phyloP scores from a whole-genome alignment of 2,113 vertebrate genomes.

The Cebidichthys violaceus region DNA sequence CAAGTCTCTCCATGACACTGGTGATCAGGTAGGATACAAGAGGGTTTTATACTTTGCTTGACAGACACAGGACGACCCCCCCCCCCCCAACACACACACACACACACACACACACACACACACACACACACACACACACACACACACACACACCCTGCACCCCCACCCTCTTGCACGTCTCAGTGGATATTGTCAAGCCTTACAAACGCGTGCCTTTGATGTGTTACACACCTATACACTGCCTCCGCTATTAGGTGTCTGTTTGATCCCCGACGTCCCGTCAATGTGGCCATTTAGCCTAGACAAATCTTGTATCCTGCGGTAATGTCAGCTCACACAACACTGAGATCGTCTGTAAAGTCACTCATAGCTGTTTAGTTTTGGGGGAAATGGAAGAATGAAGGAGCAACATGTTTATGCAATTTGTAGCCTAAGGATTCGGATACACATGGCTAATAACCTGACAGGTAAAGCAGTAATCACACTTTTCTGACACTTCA shows the following conservation, averaged over 20 bases:
- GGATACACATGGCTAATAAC: not conserved
- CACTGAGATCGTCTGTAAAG: not conserved
- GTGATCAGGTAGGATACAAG: not conserved
- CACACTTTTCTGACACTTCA: constrained; percentile 28
- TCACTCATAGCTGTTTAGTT: not conserved
- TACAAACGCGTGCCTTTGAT: constrained; percentile 72
- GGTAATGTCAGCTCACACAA: not conserved
- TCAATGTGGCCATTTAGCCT: constrained; percentile 49
- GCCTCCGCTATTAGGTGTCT: constrained; percentile 52
- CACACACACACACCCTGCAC: no score
- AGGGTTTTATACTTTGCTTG: constrained; percentile 61
- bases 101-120: no score
- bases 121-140: no score
- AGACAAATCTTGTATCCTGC: constrained; percentile 14
- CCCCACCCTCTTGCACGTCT: constrained; percentile 19
- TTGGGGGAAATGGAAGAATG: not conserved
- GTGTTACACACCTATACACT: constrained; percentile 47
- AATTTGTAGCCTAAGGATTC: not conserved
- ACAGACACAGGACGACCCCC: constrained; percentile 19
- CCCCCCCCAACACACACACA: no score
- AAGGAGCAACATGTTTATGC: not conserved
- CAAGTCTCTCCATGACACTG: constrained; percentile 2
- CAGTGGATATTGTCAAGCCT: constrained; percentile 25
- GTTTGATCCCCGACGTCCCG: constrained; percentile 61
- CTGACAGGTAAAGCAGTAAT: constrained; percentile 9